These are phyloP conservation scores for Porites divaricata DNA, from an alignment of 92 coral and sea anemone genomes.

Conservation along the genomic window DNA sequence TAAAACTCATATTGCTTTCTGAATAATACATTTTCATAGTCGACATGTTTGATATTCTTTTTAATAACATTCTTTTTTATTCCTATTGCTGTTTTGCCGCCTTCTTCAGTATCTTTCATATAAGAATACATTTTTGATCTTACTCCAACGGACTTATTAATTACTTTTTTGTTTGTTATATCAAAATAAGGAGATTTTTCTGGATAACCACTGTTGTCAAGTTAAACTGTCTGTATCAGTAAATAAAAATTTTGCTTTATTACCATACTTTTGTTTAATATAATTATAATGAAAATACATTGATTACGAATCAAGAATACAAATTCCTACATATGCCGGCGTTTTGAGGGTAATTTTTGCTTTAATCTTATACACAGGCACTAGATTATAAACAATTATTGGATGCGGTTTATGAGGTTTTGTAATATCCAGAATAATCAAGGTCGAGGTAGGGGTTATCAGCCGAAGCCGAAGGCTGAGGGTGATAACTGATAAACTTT, in stretches of 20 bases:
- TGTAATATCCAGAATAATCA: no score
- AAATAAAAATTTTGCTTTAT: constrained; percentile 25
- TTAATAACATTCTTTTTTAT: constrained; percentile 14
- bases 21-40: background rate
- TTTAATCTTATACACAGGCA: constrained; percentile 5
- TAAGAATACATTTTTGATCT: constrained; percentile 38
- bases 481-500: no score
- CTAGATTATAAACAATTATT: no score
- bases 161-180: constrained; percentile 22
- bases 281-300: no score
- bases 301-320: constrained; percentile 8
- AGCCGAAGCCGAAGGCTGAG: no score
- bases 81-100: constrained; percentile 34
- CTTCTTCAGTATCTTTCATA: constrained; percentile 14
- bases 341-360: background rate
- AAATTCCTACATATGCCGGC: constrained; percentile 32
- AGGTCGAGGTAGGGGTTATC: no score
- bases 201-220: constrained; percentile 21
- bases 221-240: constrained; percentile 14
- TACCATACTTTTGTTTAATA: constrained; percentile 7
- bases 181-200: background rate
- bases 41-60: background rate
- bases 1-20: no score
- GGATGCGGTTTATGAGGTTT: no score
- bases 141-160: constrained; percentile 37